These are phyloP conservation scores for Lampris incognitus DNA, from an alignment of 2,113 vertebrate genomes.

Conservation along the genomic window DNA sequence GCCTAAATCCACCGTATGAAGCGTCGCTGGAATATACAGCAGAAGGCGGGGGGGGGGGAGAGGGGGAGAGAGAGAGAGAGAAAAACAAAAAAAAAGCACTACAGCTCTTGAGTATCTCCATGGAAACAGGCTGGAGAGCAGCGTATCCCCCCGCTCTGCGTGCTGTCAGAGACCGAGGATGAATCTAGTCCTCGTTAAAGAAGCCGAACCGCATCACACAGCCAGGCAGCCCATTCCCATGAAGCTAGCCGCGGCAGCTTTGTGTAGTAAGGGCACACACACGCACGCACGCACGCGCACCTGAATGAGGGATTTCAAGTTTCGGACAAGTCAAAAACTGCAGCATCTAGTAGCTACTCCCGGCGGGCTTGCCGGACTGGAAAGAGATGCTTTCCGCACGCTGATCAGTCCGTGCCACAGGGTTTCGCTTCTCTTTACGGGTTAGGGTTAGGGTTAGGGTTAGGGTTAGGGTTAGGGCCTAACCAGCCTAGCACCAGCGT, in stretches of 20 bases:
- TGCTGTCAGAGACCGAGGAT: slow-evolving; percentile 75
- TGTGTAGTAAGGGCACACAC: slow-evolving; percentile 25
- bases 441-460: too few species aligned
- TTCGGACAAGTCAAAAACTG: slow-evolving; percentile 14
- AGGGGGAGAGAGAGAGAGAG: not conserved
- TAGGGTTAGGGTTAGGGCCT: too few species aligned
- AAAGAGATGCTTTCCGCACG: slow-evolving; percentile 14
- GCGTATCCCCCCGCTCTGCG: slow-evolving; percentile 69
- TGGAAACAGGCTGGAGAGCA: slow-evolving; percentile 82
- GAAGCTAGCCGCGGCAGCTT: slow-evolving; percentile 57
- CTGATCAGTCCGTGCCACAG: slow-evolving; percentile 18
- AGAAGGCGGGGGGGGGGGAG: slow-evolving; percentile 32
- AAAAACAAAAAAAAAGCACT: slow-evolving; percentile 17
- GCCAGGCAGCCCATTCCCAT: slow-evolving; percentile 60
- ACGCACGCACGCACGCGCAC: slow-evolving; percentile 32
- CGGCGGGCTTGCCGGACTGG: not conserved
- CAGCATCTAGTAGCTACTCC: not conserved
- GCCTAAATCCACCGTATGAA: slow-evolving; percentile 72
- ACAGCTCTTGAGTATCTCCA: slow-evolving; percentile 80
- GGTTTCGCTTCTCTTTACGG: too few species aligned
- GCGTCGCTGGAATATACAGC: slow-evolving; percentile 72
- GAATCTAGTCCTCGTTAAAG: slow-evolving; percentile 74
- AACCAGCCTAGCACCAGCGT: too few species aligned
- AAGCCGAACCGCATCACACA: slow-evolving; percentile 67
- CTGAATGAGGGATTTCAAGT: slow-evolving; percentile 63